phyloP scores from a whole-genome alignment of 1,140 invertebrate genomes.

The Homarus americanus region DNA sequence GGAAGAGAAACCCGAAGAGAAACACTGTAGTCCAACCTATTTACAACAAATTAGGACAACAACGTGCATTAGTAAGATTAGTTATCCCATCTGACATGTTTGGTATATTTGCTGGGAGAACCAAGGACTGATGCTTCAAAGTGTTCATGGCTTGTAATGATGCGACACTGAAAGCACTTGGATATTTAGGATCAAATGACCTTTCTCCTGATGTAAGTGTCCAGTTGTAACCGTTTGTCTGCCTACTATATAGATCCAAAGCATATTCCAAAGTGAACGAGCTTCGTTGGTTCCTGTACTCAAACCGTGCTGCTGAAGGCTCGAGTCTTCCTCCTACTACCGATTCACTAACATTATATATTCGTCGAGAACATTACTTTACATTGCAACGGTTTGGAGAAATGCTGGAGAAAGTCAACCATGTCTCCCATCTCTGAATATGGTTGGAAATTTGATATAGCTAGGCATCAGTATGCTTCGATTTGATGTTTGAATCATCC shows the following conservation, averaged over 20 bases:
- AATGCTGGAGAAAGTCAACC: slow-evolving; percentile 1
- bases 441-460: slow-evolving; percentile 24
- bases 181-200: slow-evolving; percentile 1
- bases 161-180: slow-evolving; percentile 27
- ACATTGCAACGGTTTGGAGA: slow-evolving; percentile 40
- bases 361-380: slow-evolving; percentile 25
- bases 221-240: slow-evolving; percentile 49
- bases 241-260: slow-evolving; percentile 23
- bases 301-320: slow-evolving; percentile 30
- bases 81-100: slow-evolving; percentile 25
- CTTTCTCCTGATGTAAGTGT: background rate
- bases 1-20: slow-evolving; percentile 25
- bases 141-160: slow-evolving; percentile 30
- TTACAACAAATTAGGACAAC: slow-evolving; percentile 6
- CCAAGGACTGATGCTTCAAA: slow-evolving; percentile 47
- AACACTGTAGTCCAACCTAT: background rate
- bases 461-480: background rate
- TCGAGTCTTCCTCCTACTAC: background rate
- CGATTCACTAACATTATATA: slow-evolving; percentile 16
- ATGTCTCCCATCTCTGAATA: slow-evolving; percentile 8
- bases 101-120: slow-evolving; percentile 50
- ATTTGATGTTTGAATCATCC: slow-evolving; percentile 25
- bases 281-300: slow-evolving; percentile 37
- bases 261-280: slow-evolving; percentile 23
- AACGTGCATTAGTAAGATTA: slow-evolving; percentile 8